Base-by-base conservation (phyloP, 2,797 vertebrate genomes). In the Apogon hyalosoma region DNA sequence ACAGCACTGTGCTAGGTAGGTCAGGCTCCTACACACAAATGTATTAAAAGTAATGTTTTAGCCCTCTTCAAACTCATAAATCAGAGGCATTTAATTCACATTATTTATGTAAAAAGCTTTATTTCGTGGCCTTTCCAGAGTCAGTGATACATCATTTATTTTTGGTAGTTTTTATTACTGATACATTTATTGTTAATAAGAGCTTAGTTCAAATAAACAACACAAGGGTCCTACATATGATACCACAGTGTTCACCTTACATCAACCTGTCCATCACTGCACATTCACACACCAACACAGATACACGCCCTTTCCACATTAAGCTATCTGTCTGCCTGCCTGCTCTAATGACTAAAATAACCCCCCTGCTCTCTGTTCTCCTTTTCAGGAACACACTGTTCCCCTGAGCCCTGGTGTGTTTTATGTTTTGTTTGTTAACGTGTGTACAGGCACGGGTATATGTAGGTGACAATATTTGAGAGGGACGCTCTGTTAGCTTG, bases 361-460 rank as follows among this genome's bases (percentile, higher is more conserved):
- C 79, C 63, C 66, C 63, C 66, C 79, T 73, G 75, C 85, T 93
- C 91, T 95, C 92, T 92, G 92, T 94, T 94, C 93, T 91, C 87
- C 88, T 93, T 94, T 94, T 88, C 84, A 91, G 86, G 90, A 92
- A 90, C 92, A 89, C 84, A 73, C 85, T 84, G 87, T 91, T 92
- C 90, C 87, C 72, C 81, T 53, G 55, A 80, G 81, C 24, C 4
- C 36, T 10, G 11, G 18, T 71, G 63, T 54, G 28, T 40, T 59
- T 61, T 66, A 46, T 21, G 8, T 63, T 69, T 48, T 54, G 38
- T 77, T 56, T 45, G 19, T 42, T 24, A 55, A 52, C 28, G 56
- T 68, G 31, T 82, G 49, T 66, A 36, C 33, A 36, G 33, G 33
- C 33, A 10, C 9, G 33, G 33, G 33, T 36, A 8, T 36, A 3